These are phyloP conservation scores for Podarcis raffonei DNA, from an alignment of 2,113 vertebrate genomes.

Conservation along the genomic window DNA sequence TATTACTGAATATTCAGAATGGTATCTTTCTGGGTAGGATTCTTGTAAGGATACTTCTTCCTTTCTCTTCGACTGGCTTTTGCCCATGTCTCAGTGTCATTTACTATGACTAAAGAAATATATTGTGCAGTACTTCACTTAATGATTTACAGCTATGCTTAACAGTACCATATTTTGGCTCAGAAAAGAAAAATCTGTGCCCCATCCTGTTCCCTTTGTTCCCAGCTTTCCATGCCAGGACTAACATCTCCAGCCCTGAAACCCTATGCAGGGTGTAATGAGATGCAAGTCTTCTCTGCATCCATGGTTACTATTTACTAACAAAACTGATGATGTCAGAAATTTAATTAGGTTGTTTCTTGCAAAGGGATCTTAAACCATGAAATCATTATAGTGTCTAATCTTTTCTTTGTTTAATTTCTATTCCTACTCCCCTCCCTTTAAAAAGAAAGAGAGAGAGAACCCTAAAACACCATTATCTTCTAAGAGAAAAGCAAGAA, in stretches of 20 bases:
- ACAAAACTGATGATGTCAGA: conserved; percentile 75
- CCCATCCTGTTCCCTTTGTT: conserved; percentile 56
- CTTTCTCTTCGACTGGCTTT: background rate
- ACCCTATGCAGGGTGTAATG: conserved; percentile 60
- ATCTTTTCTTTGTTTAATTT: conserved; percentile 69
- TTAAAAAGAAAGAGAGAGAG: conserved; percentile 31
- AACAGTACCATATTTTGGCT: conserved; percentile 43
- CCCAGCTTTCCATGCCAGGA: conserved; percentile 56
- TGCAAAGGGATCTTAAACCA: conserved; percentile 66
- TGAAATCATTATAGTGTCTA: conserved; percentile 71
- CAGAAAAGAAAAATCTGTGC: conserved; percentile 1
- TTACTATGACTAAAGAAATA: conserved; percentile 39
- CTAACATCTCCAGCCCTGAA: conserved; percentile 61
- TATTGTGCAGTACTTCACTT: conserved; percentile 51
- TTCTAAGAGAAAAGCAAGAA: conserved; percentile 50
- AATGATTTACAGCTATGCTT: conserved; percentile 64
- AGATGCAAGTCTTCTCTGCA: conserved; percentile 62
- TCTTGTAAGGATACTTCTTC: background rate
- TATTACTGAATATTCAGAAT: background rate
- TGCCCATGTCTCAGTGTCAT: background rate
- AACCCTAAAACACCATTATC: conserved; percentile 48
- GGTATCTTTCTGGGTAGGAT: background rate
- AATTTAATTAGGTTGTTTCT: conserved; percentile 76
- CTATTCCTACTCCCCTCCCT: conserved; percentile 4
- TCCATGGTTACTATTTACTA: conserved; percentile 77